These are phyloP conservation scores for Muscicapa striata DNA, from an alignment of 2,797 vertebrate genomes.

Conservation along the genomic window DNA sequence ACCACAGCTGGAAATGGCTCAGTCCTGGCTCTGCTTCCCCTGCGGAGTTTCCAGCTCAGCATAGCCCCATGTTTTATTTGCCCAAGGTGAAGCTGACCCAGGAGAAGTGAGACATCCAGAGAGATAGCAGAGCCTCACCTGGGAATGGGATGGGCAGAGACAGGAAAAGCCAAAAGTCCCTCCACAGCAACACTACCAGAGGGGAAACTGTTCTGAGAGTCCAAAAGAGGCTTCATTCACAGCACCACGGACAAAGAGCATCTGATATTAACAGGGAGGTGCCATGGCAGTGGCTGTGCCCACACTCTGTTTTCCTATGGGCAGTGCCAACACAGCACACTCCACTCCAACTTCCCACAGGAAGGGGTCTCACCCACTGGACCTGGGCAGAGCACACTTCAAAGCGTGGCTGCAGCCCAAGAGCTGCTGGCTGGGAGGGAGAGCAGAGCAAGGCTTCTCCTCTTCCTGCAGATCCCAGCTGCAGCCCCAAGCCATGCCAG, in stretches of 20 bases:
- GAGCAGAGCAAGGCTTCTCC: neutral
- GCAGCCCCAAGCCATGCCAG: neutral
- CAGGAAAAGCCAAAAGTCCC: neutral
- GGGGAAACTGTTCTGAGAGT: neutral
- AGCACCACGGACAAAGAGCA: fast-evolving
- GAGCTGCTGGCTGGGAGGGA: neutral
- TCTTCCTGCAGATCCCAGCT: neutral
- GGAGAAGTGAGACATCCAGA: neutral
- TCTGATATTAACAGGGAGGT: neutral
- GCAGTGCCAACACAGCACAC: neutral
- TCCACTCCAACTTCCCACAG: neutral
- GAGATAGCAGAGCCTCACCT: neutral
- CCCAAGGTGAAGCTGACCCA: neutral
- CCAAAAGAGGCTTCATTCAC: neutral
- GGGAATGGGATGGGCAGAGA: neutral
- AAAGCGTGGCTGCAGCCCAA: neutral
- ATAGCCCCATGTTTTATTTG: neutral
- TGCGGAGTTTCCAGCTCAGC: neutral
- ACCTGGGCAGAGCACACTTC: neutral
- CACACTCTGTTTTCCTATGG: neutral
- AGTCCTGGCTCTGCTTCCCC: neutral
- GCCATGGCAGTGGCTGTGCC: neutral
- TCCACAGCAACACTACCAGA: neutral
- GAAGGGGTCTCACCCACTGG: neutral
- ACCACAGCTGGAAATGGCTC: neutral